A percentile compares a stretch with the other conserved stretches of the same genome.
Evolutionary conservation across 1,140 invertebrate species (phyloP).

Genomic region (Megathymus violae): DNA sequence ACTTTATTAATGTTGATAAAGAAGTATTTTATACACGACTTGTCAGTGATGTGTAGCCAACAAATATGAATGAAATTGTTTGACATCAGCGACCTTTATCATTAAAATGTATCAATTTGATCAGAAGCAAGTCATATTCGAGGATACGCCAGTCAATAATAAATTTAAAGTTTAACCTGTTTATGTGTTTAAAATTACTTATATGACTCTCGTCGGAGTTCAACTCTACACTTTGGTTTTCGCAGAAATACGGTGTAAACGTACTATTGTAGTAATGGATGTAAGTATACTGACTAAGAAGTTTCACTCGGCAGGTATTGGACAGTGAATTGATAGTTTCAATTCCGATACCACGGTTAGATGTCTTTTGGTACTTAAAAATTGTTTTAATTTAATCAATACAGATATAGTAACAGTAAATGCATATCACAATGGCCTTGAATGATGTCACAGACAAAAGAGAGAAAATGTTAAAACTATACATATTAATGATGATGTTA

Average conservation of each 20-base stretch:
- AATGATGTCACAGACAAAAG: constrained; percentile 38
- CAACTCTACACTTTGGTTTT: constrained; percentile 46
- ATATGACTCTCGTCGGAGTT: constrained; percentile 46
- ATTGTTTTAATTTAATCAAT: constrained; percentile 10
- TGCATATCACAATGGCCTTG: constrained; percentile 59
- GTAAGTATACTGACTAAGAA: neutral
- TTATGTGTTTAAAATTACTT: constrained; percentile 15
- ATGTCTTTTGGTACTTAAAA: constrained; percentile 32
- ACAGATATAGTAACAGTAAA: constrained; percentile 48
- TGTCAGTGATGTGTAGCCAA: too few relatives aligned
- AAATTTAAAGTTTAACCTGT: neutral
- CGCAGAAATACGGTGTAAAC: constrained; percentile 19
- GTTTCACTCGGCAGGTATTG: neutral
- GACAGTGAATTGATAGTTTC: neutral
- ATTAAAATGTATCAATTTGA: too few relatives aligned
- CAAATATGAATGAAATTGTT: too few relatives aligned
- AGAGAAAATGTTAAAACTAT: constrained; percentile 10
- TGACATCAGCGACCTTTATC: too few relatives aligned
- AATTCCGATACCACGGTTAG: neutral
- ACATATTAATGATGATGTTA: neutral
- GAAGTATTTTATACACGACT: too few relatives aligned
- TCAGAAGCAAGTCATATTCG: too few relatives aligned
- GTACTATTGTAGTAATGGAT: constrained; percentile 10
- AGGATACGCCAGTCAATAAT: neutral
- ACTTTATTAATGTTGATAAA: too few relatives aligned